Base-by-base conservation (phyloP, 2,888 invertebrate genomes). In the Plebejus argus region DNA sequence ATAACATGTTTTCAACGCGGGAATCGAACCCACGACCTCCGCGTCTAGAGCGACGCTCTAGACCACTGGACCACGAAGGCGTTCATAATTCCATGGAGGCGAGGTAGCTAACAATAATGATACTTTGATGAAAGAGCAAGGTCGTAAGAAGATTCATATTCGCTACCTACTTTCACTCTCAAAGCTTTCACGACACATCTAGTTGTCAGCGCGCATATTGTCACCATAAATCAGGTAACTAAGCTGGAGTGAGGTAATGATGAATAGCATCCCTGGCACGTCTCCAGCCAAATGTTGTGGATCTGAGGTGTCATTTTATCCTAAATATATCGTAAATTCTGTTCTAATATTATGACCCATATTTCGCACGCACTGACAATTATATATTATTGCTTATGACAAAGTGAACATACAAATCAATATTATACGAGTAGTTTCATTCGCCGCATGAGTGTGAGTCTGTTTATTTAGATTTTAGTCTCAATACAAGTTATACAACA, bases 221-320 rank as follows among this genome's bases (percentile, higher is more conserved):
- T 74, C 74, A 53, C 53, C 18, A 74, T 74, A 74, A 53, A 74
- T 74, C 74, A 74, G 74, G 74, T 74, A 74, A 18, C 74, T 74
- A 74, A 74, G 74, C 74, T 74, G 23, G 28, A 74, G 74, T 74
- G 74, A 74, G 74, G 76, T 81, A 79, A 79, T 79, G 80, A 80
- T 78, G 80, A 81, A 80, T 79, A 75, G 77, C 78, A 70, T 66
- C 76, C 49, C 78, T 82, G 81, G 82, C 82, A 39, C 12, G 10
- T 8, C 70, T 79, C 82, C 82, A 82, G 75, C 53, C 75, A 70
- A 78, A 78, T 82, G 82, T 79, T 81, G 79, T 80, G 82, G 79
- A 80, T 80, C 79, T 80, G 79, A 78, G 77, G 58, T 79, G 79
- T 80, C 79, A 76, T 78, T 77, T 77, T 74, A 53, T 74, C 74